These are phyloP conservation scores for Drosophila kepulauana DNA, from an alignment of 1,140 invertebrate genomes.

Conservation along the genomic window DNA sequence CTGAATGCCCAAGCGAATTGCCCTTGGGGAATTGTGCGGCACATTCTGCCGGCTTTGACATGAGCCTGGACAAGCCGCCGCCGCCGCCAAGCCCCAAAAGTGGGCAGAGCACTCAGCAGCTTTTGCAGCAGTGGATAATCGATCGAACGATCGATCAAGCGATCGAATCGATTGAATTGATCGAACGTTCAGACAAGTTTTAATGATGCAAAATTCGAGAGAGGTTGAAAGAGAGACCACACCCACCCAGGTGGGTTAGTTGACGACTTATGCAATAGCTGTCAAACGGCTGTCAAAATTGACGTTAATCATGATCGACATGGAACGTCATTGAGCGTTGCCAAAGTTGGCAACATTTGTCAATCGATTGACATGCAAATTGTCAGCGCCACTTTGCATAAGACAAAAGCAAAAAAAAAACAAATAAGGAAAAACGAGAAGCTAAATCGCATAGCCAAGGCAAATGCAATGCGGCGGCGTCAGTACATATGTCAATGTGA, in stretches of 20 bases:
- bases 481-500: slow-evolving; percentile 81
- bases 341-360: slow-evolving; percentile 82
- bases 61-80: slow-evolving; percentile 48
- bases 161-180: slow-evolving; percentile 9
- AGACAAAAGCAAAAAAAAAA: not conserved
- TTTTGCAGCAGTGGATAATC: slow-evolving; percentile 13
- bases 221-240: slow-evolving; percentile 21
- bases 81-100: slow-evolving; percentile 54
- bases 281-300: slow-evolving; percentile 79
- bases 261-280: slow-evolving; percentile 68
- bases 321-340: slow-evolving; percentile 63
- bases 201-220: slow-evolving; percentile 69
- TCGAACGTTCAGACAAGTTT: slow-evolving; percentile 47
- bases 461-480: slow-evolving; percentile 33
- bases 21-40: slow-evolving; percentile 65
- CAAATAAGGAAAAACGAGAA: not conserved
- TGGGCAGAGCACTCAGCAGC: slow-evolving; percentile 14
- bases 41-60: slow-evolving; percentile 70
- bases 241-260: slow-evolving; percentile 38
- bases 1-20: slow-evolving; percentile 57
- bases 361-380: slow-evolving; percentile 82
- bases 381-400: slow-evolving; percentile 76
- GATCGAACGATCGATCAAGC: slow-evolving; percentile 8
- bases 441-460: slow-evolving; percentile 18
- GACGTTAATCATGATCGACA: slow-evolving; percentile 76